Evolutionary conservation across 2,888 invertebrate species (phyloP), one percentile per base, ranked within the genome.

Genomic region (Dolomedes plantarius): DNA sequence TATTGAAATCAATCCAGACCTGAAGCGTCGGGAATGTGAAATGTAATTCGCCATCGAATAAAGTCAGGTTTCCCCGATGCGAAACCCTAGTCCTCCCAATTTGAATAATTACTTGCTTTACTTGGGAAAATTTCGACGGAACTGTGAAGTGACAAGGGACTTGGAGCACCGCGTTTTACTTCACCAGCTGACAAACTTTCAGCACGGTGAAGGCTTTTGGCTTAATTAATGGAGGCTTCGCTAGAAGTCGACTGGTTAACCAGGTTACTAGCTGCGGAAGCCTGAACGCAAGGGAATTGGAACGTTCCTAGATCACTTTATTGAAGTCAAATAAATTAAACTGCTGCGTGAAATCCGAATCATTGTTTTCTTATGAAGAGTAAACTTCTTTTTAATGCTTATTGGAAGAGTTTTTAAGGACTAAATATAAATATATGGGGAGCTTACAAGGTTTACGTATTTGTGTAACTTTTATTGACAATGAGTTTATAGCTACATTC

Each of bases 101-200:
- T 56, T 56, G 56, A 56, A 56, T 56, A 56, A 56, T 56, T 56
- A 23, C 23, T 56, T 56, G 56, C 19, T 56, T 56, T 19, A 2
- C 19, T 5, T 23, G 56, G 41, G 56, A 23, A 23, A 56, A 23
- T 56, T 56, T 23, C 23, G 5, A 46, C 16, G 56, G 16, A 19
- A 56, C 23, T 19, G 19, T 56, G 19, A 56, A 23, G 56, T 23
- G 56, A 56, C 56, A 23, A 56, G 56, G 56, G 56, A 56, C 56
- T 56, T 13, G 1, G 56, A 56, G 56, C 3, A n/a, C 1, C 7
- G 11, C 56, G 56, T 56, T 56, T 56, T 56, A 56, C 56, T 56
- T 56, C 11, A 16, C 56, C 1, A 11, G 19, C 56, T 56, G 56
- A 56, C 56, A 56, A 56, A 56, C 56, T 56, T 56, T 56, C 56